phyloP scores from a whole-genome alignment of 2,113 vertebrate species.

The Lepus americanus region DNA sequence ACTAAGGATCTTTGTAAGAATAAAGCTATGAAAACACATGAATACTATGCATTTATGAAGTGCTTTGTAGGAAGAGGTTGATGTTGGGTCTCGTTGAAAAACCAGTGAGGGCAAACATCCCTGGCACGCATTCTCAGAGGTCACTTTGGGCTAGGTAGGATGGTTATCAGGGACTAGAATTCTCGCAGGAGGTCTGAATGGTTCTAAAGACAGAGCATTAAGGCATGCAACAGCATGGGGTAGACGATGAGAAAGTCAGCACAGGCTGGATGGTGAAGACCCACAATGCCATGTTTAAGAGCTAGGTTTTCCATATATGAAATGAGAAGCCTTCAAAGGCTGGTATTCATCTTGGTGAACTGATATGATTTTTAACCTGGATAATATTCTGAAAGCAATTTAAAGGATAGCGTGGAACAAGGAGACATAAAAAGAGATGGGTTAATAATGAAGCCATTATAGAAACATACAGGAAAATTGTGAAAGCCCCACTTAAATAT shows the following conservation, averaged over 20 bases:
- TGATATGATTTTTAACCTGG: not conserved
- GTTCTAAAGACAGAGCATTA: not conserved
- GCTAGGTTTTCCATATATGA: not conserved
- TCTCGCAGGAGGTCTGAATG: not conserved
- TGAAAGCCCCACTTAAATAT: not conserved
- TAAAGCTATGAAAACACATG: not conserved
- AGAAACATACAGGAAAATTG: not conserved
- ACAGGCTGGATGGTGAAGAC: not conserved
- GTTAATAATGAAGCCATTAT: not conserved
- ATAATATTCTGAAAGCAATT: not conserved
- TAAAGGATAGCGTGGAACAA: not conserved
- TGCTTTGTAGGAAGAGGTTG: not conserved
- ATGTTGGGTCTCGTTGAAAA: not conserved
- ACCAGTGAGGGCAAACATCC: not conserved
- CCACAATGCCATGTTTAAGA: not conserved
- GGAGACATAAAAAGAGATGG: not conserved
- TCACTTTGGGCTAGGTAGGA: not conserved
- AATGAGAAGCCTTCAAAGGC: not conserved
- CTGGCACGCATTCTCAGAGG: not conserved
- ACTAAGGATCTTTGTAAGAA: not conserved
- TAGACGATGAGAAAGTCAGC: rapidly evolving
- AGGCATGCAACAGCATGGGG: rapidly evolving
- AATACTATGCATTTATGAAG: not conserved
- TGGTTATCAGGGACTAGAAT: not conserved
- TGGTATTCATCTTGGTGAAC: not conserved